Evolutionary conservation across 92 coral and sea anemone genomes (phyloP), one percentile per base, ranked within the genome.

Genomic region (Porites divaricata): DNA sequence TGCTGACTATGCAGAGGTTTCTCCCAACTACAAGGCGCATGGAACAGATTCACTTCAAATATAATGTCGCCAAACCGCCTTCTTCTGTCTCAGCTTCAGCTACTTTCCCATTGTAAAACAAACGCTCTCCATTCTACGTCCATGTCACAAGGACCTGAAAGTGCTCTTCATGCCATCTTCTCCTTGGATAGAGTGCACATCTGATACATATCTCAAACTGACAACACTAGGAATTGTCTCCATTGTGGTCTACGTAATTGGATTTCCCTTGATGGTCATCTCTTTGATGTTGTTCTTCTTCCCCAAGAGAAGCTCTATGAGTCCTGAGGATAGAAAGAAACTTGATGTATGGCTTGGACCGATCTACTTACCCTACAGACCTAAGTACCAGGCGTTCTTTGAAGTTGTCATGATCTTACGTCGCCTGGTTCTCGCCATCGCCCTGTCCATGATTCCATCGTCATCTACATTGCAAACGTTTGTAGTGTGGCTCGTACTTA

Each of bases 121-220:
- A n/a, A n/a, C n/a, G n/a, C n/a, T n/a, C n/a, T n/a, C n/a, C n/a
- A n/a, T n/a, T n/a, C n/a, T n/a, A n/a, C n/a, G n/a, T n/a, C n/a
- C n/a, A n/a, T n/a, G n/a, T n/a, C n/a, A n/a, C n/a, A n/a, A n/a
- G n/a, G 90, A 84, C 51, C 82, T 70, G 5, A 70, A 51, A 65
- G 61, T 89, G 4, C 64, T 41, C 7, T 89, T 72, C 54, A 72
- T 92, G 88, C 79, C 79, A 25, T 50, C 26, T 62, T 85, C 81
- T 15, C 95, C 95, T 5, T 92, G 95, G 95, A 79, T 92, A 25
- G 83, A 87, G 45, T 92, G 95, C 52, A 12, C 21, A 6, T 83
- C 88, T 66, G 51, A 70, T 13, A 76, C 89, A 8, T 68, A 90
- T 51, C 53, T 21, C 35, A 54, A 61, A 8, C 72, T 90, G 61